A percentile compares a stretch with the other conserved stretches of the same genome.
Conservation (phyloP, 2,888 invertebrate species). For the Marasmarcha lunaedactyla region DNA sequence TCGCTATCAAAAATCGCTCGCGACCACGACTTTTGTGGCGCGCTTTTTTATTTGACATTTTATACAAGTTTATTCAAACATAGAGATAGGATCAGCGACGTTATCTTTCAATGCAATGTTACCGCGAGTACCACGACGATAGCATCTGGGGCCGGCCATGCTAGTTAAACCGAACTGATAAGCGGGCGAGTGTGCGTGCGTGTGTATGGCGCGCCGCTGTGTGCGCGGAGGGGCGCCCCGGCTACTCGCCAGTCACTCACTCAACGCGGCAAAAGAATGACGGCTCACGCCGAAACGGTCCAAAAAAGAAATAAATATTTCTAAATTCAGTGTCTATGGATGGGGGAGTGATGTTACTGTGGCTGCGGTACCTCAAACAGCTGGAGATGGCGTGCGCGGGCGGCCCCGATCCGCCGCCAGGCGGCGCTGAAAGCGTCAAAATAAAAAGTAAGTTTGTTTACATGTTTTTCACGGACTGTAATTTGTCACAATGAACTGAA, state of each 20-base stretch:
- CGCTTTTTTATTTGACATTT: slow-evolving; percentile 69
- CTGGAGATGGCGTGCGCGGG: slow-evolving; percentile 50
- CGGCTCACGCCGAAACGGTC: slow-evolving; percentile 28
- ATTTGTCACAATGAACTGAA: slow-evolving; percentile 7
- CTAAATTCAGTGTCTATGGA: slow-evolving; percentile 19
- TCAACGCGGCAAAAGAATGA: slow-evolving; percentile 66
- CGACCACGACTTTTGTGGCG: slow-evolving; percentile 48
- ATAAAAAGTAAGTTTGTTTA: slow-evolving; percentile 43
- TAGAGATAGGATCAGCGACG: slow-evolving; percentile 62
- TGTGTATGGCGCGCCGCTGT: slow-evolving; percentile 23
- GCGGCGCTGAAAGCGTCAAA: slow-evolving; percentile 60
- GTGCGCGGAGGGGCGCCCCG: slow-evolving; percentile 47
- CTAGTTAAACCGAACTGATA: slow-evolving; percentile 67
- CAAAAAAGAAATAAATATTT: slow-evolving; percentile 17
- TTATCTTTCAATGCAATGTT: slow-evolving; percentile 71
- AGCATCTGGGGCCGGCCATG: slow-evolving; percentile 65
- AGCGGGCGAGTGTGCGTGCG: slow-evolving; percentile 56
- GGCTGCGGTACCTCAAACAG: slow-evolving; percentile 60
- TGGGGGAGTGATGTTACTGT: slow-evolving; percentile 58
- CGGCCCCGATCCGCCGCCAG: slow-evolving; percentile 40
- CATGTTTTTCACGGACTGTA: slow-evolving; percentile 22
- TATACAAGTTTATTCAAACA: slow-evolving; percentile 71
- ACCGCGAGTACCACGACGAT: slow-evolving; percentile 60
- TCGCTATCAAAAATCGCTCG: slow-evolving; percentile 45
- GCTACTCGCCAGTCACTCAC: slow-evolving; percentile 57